Conservation (phyloP, 1,140 invertebrate species). For the Marisa cornuarietis region DNA sequence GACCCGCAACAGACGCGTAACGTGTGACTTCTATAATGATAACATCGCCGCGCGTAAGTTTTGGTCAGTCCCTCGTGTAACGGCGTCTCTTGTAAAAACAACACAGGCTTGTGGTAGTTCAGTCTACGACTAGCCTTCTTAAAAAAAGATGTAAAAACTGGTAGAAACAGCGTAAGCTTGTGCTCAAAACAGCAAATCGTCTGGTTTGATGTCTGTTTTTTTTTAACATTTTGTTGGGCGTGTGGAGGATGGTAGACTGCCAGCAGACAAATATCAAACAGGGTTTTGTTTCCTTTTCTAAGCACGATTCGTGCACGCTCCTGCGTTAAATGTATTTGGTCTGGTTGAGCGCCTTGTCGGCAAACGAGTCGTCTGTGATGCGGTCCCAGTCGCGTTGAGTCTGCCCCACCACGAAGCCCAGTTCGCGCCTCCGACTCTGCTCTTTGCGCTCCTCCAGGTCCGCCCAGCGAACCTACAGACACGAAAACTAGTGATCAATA, state of each 20-base stretch:
- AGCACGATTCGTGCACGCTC: slow-evolving; percentile 2
- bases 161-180: neutral
- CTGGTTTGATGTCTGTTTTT: neutral
- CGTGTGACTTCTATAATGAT: too few relatives aligned
- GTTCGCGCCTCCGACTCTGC: slow-evolving; percentile 89
- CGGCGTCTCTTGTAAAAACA: too few relatives aligned
- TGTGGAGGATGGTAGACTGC: neutral
- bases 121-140: too few relatives aligned
- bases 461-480: slow-evolving; percentile 91
- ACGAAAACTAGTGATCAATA: slow-evolving; percentile 23
- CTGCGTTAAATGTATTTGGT: slow-evolving; percentile 87
- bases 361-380: slow-evolving; percentile 92
- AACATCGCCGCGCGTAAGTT: too few relatives aligned
- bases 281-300: slow-evolving; percentile 54
- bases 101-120: too few relatives aligned
- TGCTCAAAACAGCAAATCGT: neutral
- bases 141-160: too few relatives aligned
- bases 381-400: slow-evolving; percentile 85
- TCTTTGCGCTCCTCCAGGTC: slow-evolving; percentile 91
- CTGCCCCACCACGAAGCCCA: slow-evolving; percentile 94
- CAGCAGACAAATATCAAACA: neutral
- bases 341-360: slow-evolving; percentile 86
- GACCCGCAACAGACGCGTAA: too few relatives aligned
- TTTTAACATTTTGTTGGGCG: neutral
- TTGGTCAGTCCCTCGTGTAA: too few relatives aligned